Base-by-base conservation (phyloP, 2,113 vertebrate genomes). In the Anguilla japonica region DNA sequence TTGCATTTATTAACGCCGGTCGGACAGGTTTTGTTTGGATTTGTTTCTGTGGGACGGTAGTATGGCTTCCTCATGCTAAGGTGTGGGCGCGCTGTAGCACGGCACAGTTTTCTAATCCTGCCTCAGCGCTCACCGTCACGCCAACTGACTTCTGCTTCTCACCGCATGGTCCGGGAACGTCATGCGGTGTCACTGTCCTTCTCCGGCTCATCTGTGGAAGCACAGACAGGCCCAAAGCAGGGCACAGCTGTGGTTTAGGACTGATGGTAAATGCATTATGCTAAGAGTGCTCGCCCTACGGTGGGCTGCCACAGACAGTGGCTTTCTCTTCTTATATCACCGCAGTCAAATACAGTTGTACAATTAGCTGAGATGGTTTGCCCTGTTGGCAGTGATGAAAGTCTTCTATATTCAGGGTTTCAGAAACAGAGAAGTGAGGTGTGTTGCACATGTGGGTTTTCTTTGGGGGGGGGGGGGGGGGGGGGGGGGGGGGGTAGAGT, bases 401-500 rank as follows among this genome's bases (percentile, higher is more conserved):
- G 79, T 20, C 53, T 14, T 85, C 87, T 88, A 39, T 71, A 78
- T 89, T 88, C 88, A 87, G 26, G 7, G 84, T n/a, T 8, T 18
- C 41, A 81, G 71, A 34, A 75, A 26, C 71, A 13, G 26, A 34
- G 71, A 75, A 26, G 71, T 89, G 83, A 53, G 46, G 81, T 90
- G 71, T 85, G 87, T 89, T 78, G 29, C 85, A 89, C 16, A 18
- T 79, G 84, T 75, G 80, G 84, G 81, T 85, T 20, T 84, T 85
- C 57, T 81, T 34, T 34, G 34, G 34, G 34, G 34, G 63, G 89
- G 91, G 88, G 26, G 86, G 89, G 41, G 22, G 26, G 78, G 85
- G 34, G 34, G 63, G 89, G 91, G 88, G 26, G 86, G 89, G 41
- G 22, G 26, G 78, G 85, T 87, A 89, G 87, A 90, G 87, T 87